Evolutionary conservation across 2,113 vertebrate species (phyloP).

Genomic region (Cryptotis parvus): DNA sequence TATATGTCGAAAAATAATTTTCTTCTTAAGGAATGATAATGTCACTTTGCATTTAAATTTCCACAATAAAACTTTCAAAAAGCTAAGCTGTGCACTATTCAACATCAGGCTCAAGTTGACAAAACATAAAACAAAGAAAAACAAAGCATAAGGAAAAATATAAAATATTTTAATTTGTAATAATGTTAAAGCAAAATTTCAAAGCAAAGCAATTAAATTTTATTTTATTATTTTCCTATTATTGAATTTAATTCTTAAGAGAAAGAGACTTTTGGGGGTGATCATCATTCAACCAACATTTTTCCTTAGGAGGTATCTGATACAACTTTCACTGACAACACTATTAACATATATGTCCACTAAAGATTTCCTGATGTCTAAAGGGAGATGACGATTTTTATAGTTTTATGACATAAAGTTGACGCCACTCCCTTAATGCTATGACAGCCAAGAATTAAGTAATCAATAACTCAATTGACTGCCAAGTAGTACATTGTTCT

Average conservation of each 20-base stretch:
- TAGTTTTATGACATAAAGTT: not conserved
- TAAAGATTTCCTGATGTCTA: not conserved
- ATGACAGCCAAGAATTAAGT: not conserved
- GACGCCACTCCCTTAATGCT: not conserved
- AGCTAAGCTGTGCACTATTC: not conserved
- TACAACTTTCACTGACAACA: not conserved
- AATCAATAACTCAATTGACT: not conserved
- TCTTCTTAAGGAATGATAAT: not conserved
- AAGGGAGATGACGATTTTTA: not conserved
- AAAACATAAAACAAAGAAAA: not conserved
- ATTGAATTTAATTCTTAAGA: not conserved
- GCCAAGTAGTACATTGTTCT: too few species aligned
- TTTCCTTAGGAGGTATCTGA: not conserved
- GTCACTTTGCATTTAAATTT: not conserved
- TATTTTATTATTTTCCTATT: not conserved
- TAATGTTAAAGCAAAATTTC: not conserved
- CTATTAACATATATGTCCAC: not conserved
- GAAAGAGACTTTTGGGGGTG: constrained; percentile 18
- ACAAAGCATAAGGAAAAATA: not conserved
- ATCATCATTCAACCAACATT: not conserved
- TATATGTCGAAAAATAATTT: not conserved
- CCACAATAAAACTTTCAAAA: not conserved
- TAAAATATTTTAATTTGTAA: not conserved
- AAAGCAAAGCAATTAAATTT: not conserved
- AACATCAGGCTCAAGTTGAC: not conserved